Evolutionary conservation across 2,113 vertebrate species (phyloP).

Genomic region (Lycocorax pyrrhopterus): DNA sequence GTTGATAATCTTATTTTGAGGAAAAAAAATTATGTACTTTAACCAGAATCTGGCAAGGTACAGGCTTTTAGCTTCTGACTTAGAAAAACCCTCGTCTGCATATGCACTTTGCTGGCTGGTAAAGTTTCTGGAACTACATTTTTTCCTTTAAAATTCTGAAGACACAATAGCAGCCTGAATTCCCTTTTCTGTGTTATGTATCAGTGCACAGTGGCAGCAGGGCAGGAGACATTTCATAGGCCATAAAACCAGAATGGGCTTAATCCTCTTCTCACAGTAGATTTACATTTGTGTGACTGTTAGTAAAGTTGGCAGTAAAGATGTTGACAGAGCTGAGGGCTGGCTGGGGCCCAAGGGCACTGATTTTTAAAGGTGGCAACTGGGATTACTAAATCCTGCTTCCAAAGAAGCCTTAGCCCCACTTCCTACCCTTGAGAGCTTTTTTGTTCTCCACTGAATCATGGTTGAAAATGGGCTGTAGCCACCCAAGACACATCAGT

Average conservation of each 20-base stretch:
- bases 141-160: neutral
- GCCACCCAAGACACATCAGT: neutral
- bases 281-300: slow-evolving; percentile 53
- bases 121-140: neutral
- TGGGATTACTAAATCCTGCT: slow-evolving; percentile 8
- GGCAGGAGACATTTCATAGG: slow-evolving; percentile 24
- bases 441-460: slow-evolving; percentile 32
- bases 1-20: slow-evolving; percentile 55
- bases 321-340: slow-evolving; percentile 40
- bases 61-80: neutral
- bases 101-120: neutral
- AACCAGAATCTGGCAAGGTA: neutral
- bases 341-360: slow-evolving; percentile 45
- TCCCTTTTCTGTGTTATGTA: neutral
- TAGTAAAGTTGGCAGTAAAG: slow-evolving; percentile 53
- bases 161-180: neutral
- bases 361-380: slow-evolving; percentile 40
- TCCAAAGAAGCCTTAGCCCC: slow-evolving; percentile 26
- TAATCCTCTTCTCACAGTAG: slow-evolving; percentile 55
- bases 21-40: neutral
- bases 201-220: neutral
- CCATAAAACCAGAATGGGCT: slow-evolving; percentile 42
- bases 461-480: neutral
- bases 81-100: neutral
- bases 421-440: slow-evolving; percentile 10